Percentiles rank a stretch among this genome's conserved stretches.
phyloP scores from a whole-genome alignment of 2,113 vertebrate genomes.

The Hystrix cristata region DNA sequence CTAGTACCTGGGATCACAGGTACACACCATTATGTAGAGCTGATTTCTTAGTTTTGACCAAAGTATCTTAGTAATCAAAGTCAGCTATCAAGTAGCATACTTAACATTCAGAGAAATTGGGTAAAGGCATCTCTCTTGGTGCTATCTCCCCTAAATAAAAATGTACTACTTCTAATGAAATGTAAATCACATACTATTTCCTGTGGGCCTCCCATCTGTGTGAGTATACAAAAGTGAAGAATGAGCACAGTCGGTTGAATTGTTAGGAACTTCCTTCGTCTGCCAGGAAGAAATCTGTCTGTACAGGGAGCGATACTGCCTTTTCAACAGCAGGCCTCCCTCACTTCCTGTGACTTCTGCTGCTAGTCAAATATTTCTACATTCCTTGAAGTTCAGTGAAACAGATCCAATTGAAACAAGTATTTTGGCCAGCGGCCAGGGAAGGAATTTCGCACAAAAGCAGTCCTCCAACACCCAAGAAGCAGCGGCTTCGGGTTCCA shows the following conservation, averaged over 20 bases:
- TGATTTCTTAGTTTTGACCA: neutral
- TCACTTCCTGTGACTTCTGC: conserved; percentile 10
- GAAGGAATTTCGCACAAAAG: conserved; percentile 8
- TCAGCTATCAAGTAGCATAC: neutral
- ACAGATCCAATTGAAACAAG: neutral
- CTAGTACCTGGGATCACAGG: neutral
- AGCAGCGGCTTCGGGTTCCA: neutral
- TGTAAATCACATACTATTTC: neutral
- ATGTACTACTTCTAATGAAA: neutral
- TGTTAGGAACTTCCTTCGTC: neutral
- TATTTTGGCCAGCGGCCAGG: neutral
- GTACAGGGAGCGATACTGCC: neutral
- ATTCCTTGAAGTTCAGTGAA: neutral
- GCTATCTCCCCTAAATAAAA: neutral
- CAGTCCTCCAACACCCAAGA: neutral
- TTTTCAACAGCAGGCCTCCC: neutral
- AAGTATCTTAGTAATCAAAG: neutral
- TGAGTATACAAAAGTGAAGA: neutral
- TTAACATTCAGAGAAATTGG: neutral
- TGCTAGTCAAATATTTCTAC: neutral
- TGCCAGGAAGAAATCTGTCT: neutral
- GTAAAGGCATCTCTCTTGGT: fast-evolving
- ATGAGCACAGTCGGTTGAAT: fast-evolving
- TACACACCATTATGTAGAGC: neutral
- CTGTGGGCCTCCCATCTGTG: neutral